phyloP scores from a whole-genome alignment of 2,113 vertebrate species.

The Oplegnathus fasciatus region DNA sequence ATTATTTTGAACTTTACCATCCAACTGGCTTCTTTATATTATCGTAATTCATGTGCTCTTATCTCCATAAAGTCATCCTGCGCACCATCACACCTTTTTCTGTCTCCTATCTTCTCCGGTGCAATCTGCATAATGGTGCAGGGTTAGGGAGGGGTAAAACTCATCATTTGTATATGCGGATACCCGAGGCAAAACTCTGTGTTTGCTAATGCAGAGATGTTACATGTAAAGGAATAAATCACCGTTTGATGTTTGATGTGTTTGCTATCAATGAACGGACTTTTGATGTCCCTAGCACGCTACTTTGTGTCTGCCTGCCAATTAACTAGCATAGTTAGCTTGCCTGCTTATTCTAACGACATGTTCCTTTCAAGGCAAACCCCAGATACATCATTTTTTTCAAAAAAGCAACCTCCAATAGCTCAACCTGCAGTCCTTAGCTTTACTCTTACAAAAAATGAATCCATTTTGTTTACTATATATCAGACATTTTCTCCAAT shows the following conservation, averaged over 20 bases:
- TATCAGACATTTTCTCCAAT: constrained; percentile 22
- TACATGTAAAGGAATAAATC: constrained; percentile 1
- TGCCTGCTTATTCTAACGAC: not conserved
- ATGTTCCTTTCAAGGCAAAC: constrained; percentile 12
- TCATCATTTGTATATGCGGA: constrained; percentile 18
- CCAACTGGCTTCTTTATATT: constrained; percentile 29
- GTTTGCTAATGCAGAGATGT: not conserved
- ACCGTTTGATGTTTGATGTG: not conserved
- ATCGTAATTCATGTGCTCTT: constrained; percentile 43
- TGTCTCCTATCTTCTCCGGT: not conserved
- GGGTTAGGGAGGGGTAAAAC: constrained; percentile 2
- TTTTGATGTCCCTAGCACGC: not conserved
- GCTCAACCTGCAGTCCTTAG: constrained; percentile 1
- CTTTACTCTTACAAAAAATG: not conserved
- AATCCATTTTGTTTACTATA: constrained; percentile 7
- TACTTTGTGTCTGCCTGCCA: not conserved
- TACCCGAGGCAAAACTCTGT: not conserved
- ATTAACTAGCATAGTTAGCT: not conserved
- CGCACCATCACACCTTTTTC: constrained; percentile 33
- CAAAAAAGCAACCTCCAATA: not conserved
- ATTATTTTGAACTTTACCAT: constrained; percentile 62
- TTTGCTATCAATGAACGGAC: not conserved
- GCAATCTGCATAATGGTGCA: constrained; percentile 28
- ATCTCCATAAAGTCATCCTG: constrained; percentile 32
- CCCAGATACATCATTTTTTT: not conserved